phyloP scores from a whole-genome alignment of 2,797 vertebrate genomes.

The Melopsittacus undulatus region DNA sequence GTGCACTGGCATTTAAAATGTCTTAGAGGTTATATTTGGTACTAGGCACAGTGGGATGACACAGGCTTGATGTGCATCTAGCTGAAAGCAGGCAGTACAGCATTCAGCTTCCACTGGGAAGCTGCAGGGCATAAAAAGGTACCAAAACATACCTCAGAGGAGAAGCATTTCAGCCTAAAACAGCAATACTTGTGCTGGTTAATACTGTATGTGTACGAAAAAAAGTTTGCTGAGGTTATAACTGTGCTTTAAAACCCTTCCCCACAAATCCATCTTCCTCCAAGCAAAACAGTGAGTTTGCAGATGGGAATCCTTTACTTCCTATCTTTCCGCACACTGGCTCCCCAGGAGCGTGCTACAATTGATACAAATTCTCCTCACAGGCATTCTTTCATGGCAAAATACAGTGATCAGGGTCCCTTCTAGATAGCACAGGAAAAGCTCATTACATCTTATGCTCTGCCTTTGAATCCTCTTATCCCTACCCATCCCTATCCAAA shows the following conservation, averaged over 20 bases:
- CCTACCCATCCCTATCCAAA: background rate
- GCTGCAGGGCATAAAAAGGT: background rate
- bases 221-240: background rate
- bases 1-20: background rate
- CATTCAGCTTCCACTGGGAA: background rate
- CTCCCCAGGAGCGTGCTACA: background rate
- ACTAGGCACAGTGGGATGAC: background rate
- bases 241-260: background rate
- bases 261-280: background rate
- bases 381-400: background rate
- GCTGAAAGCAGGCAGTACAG: background rate
- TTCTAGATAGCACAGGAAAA: background rate
- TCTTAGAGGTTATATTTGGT: background rate
- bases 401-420: background rate
- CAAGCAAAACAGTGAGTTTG: rapidly evolving
- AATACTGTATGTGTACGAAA: background rate
- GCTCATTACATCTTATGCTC: background rate
- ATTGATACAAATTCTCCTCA: background rate
- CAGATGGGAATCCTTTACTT: background rate
- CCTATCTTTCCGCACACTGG: background rate
- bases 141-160: background rate
- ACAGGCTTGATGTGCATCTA: rapidly evolving
- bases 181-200: background rate
- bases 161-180: background rate
- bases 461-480: background rate